Evolutionary conservation across 1,140 invertebrate species (phyloP), one percentile per base, ranked within the genome.

Genomic region (Trichonephila clavata): DNA sequence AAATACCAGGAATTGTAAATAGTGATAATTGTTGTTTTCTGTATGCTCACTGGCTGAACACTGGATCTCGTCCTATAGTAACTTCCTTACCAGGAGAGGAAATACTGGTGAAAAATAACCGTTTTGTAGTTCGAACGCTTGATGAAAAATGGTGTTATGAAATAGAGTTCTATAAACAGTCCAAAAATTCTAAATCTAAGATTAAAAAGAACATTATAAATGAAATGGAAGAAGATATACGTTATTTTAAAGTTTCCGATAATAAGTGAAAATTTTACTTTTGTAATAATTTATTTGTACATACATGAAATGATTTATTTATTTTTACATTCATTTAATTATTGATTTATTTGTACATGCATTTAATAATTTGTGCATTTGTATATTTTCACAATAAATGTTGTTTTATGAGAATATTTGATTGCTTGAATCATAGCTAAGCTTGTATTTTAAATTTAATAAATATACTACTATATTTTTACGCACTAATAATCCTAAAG

Each of bases 71-170:
- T n/a, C 27, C 27, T 5, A 10, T 86, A 59, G 2, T 61, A 16
- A 5, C 8, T 83, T 10, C 18, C 0, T n/a, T 27, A 16, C 84
- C 84, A n/a, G 84, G 84, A 86, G 18, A 63, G 16, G n/a, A 86
- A 61, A 0, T 61, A 18, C 1, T 86, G 10, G 84, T 2, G 27
- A 86, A 86, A 63, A 16, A 21, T 13, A 16, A 86, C 24, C n/a
- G 61, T 32, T 86, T 86, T 86, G 21, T 86, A 4, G 16, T 61
- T 3, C 32, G 84, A 86, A 21, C 0, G 3, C n/a, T 0, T 10
- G 84, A 86, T 86, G 63, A 86, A 10, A 86, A 86, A 20, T 86
- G 84, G 84, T 86, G 84, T 20, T 86, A 86, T 39, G 60, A 61
- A 63, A 63, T 18, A 14, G 84, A 86, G 6, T 27, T 4, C 13